Evolutionary conservation across 2,797 vertebrate genomes (phyloP), one percentile per base, ranked within the genome.

Genomic region (Lycodopsis pacificus): DNA sequence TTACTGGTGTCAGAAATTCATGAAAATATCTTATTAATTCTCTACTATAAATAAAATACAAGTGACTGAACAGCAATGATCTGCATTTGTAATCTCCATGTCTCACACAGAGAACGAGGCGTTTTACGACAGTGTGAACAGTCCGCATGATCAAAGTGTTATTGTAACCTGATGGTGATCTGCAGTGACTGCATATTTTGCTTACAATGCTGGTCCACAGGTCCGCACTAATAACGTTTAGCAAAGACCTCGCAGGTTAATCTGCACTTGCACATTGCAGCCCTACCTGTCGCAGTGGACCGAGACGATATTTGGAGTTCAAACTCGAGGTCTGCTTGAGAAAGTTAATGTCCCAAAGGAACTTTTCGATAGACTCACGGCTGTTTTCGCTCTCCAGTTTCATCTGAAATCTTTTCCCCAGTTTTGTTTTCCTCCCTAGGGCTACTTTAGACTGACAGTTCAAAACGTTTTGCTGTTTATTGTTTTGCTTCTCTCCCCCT

Each of bases 361-460:
- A 85, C 85, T 65, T 86, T 90, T 83, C 88, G 80, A 87, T 75
- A 84, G 90, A 92, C 70, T 77, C 76, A 2, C 5, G 64, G 68
- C 53, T 82, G 69, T 89, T 88, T 89, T 91, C 75, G 76, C 72
- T 88, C 76, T 85, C 65, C 34, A 65, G 59, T 88, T 93, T 91
- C 78, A 80, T 93, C 77, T 88, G 62, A 86, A 92, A 89, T 91
- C 73, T 90, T 86, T 89, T 79, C 83, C 89, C 83, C 90, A 59
- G 74, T 87, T 92, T 84, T 89, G 81, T 89, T 92, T 91, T 66
- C 66, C 59, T 92, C 90, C 91, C 91, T 8, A 4, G 84, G 88
- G 90, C 88, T 72, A 77, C 67, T 73, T 81, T 8, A 86, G 91
- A 94, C 86, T 93, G 93, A 89, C 93, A 92, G 88, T 93, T 93